Percentiles rank a stretch among this genome's conserved stretches.
Conservation (phyloP, 2,888 invertebrate species). For the Chymomyza caudatula region DNA sequence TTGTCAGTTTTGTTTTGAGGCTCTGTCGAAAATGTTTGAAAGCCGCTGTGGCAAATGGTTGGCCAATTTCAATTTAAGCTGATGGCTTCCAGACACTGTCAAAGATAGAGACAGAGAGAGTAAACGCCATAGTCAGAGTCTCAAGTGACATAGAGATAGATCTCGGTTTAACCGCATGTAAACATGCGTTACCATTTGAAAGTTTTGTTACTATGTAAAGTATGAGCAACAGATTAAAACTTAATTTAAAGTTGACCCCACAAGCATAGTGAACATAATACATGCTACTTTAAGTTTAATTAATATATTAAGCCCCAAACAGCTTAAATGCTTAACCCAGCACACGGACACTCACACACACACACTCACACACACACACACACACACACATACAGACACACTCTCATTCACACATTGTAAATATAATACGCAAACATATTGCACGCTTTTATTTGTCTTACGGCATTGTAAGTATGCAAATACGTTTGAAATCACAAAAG, state of each 20-base stretch:
- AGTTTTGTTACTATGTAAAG: slow-evolving; percentile 44
- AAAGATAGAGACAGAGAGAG: neutral
- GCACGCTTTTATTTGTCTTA: slow-evolving; percentile 14
- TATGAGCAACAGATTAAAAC: slow-evolving; percentile 69
- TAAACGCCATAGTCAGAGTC: neutral
- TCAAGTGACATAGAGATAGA: neutral
- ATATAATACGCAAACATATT: neutral
- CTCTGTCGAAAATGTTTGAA: neutral
- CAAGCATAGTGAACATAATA: slow-evolving; percentile 12
- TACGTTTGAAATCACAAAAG: neutral
- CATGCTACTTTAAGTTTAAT: slow-evolving; percentile 60
- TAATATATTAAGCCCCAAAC: slow-evolving; percentile 64
- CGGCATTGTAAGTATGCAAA: slow-evolving; percentile 9
- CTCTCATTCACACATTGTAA: neutral
- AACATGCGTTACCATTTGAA: neutral
- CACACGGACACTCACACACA: slow-evolving; percentile 12
- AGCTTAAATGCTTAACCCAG: slow-evolving; percentile 46
- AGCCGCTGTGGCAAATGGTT: neutral
- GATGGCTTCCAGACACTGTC: neutral
- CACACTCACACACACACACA: slow-evolving; percentile 20
- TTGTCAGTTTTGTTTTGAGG: neutral
- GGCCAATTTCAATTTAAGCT: neutral
- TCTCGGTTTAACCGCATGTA: neutral
- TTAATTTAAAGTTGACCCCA: slow-evolving; percentile 62
- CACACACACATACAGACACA: neutral